Evolutionary conservation across 2,113 vertebrate species (phyloP).

Genomic region (Crotalus helleri): DNA sequence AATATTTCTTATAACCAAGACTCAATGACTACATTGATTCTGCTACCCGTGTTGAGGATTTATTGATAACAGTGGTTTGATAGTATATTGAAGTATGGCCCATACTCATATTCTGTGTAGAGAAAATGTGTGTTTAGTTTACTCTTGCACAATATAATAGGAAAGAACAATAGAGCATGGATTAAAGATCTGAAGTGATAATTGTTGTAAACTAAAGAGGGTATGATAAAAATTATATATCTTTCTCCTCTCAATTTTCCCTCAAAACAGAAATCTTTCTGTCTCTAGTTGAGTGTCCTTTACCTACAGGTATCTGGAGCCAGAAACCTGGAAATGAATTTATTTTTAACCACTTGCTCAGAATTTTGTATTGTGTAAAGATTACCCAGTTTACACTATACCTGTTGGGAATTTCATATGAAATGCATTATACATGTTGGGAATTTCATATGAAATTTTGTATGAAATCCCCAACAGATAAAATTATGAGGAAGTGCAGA

Average conservation of each 20-base stretch:
- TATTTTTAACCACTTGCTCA: neutral
- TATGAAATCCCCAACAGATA: neutral
- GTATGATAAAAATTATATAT: neutral
- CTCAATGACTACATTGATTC: neutral
- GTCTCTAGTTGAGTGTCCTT: neutral
- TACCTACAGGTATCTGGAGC: neutral
- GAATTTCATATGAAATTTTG: too few relatives aligned
- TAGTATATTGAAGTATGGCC: neutral
- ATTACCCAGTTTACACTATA: neutral
- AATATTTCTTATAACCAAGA: neutral
- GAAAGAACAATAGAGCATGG: neutral
- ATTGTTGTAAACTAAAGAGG: neutral
- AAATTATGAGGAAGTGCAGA: neutral
- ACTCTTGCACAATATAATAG: neutral
- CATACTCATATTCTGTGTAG: neutral
- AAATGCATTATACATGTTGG: neutral
- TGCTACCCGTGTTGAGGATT: neutral
- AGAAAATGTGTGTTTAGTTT: neutral
- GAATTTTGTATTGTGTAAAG: too few relatives aligned
- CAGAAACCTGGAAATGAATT: neutral
- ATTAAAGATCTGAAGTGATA: neutral
- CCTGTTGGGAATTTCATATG: neutral
- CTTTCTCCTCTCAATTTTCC: neutral
- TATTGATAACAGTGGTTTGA: neutral
- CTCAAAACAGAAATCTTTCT: neutral